A percentile compares a stretch with the other conserved stretches of the same genome.
Evolutionary conservation across 2,888 invertebrate genomes (phyloP).

Genomic region (Cabera pusaria): DNA sequence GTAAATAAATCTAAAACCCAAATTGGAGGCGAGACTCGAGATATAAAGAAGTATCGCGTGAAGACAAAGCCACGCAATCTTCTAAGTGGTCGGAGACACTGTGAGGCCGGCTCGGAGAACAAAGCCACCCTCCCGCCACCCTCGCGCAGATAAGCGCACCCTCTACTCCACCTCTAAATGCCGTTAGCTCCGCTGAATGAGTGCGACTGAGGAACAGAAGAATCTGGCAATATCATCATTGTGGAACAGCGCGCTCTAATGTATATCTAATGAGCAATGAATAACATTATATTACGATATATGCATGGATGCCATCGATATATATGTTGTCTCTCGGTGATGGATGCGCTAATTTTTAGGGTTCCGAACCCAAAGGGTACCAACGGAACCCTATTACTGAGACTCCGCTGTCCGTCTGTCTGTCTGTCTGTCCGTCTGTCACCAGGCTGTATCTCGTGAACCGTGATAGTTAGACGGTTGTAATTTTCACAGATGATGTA

Average conservation of each 20-base stretch:
- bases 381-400: too few relatives aligned
- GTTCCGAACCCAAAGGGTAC: too few relatives aligned
- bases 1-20: slow-evolving; percentile 56
- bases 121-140: slow-evolving; percentile 52
- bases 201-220: slow-evolving; percentile 49
- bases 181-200: slow-evolving; percentile 60
- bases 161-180: slow-evolving; percentile 60
- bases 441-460: too few relatives aligned
- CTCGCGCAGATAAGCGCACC: slow-evolving; percentile 62
- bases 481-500: too few relatives aligned
- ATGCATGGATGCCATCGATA: slow-evolving; percentile 25
- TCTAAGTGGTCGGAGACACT: slow-evolving; percentile 74
- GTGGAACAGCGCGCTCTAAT: slow-evolving; percentile 44
- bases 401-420: too few relatives aligned
- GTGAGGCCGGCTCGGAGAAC: slow-evolving; percentile 51
- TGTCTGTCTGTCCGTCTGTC: too few relatives aligned
- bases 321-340: not conserved
- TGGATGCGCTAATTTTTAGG: too few relatives aligned
- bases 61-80: slow-evolving; percentile 76
- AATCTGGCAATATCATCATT: slow-evolving; percentile 54
- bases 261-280: slow-evolving; percentile 54
- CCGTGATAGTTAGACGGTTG: too few relatives aligned
- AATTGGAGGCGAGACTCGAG: slow-evolving; percentile 55
- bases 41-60: slow-evolving; percentile 64
- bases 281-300: slow-evolving; percentile 42